Conservation (phyloP, 2,797 vertebrate genomes). For the Meda fulgida region DNA sequence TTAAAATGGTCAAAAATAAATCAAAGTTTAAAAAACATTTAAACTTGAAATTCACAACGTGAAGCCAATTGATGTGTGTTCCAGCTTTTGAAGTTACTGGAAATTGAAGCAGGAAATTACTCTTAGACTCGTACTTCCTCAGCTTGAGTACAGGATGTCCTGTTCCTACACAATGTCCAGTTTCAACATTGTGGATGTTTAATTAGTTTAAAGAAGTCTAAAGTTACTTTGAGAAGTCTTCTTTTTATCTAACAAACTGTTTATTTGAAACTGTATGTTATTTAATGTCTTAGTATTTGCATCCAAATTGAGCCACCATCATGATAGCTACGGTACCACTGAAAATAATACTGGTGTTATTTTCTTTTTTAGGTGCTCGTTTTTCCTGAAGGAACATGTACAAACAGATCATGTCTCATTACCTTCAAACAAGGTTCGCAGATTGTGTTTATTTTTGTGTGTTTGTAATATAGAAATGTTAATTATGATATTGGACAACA, state of each 20-base stretch:
- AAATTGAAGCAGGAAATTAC: slow-evolving; percentile 58
- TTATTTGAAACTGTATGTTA: not conserved
- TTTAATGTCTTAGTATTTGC: not conserved
- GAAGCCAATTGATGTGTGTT: not conserved
- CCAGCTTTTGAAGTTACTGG: slow-evolving; percentile 13
- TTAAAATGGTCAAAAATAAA: not conserved
- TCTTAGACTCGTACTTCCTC: slow-evolving; percentile 16
- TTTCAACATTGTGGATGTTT: slow-evolving; percentile 2
- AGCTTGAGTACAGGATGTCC: not conserved
- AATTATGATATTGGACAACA: not conserved
- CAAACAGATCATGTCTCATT: slow-evolving; percentile 97
- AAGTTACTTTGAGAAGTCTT: not conserved
- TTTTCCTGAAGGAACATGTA: slow-evolving; percentile 98
- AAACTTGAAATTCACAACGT: not conserved
- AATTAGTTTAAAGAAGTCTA: not conserved
- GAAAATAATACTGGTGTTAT: not conserved
- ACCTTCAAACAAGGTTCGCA: slow-evolving; percentile 96
- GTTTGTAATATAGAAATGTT: not conserved
- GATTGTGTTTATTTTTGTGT: not conserved
- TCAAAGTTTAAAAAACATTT: not conserved
- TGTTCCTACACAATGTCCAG: not conserved
- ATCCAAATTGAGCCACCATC: not conserved
- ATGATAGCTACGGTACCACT: not conserved
- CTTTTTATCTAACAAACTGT: not conserved
- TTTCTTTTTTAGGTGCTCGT: slow-evolving; percentile 83